Conservation (phyloP, 2,888 invertebrate genomes). For the Hermodice carunculata region DNA sequence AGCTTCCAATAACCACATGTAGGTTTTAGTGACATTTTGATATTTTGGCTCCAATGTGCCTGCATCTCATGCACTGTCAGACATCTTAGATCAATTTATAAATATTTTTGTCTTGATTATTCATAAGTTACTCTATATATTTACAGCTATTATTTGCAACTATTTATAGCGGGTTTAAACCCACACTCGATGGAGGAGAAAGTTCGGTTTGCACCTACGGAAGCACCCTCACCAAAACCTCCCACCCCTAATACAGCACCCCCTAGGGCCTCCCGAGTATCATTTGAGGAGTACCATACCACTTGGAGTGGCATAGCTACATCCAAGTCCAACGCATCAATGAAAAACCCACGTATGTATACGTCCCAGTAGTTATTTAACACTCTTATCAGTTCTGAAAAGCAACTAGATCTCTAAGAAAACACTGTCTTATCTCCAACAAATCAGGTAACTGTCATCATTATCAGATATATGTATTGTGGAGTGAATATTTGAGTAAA, state of each 20-base stretch:
- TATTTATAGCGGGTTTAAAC: slow-evolving; percentile 42
- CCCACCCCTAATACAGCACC: slow-evolving; percentile 5
- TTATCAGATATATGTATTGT: too few species aligned
- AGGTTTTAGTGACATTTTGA: too few species aligned
- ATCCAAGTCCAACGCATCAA: slow-evolving; percentile 55
- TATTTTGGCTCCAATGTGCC: too few species aligned
- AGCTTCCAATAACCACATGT: too few species aligned
- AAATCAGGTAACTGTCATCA: too few species aligned
- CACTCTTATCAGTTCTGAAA: too few species aligned
- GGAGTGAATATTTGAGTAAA: too few species aligned
- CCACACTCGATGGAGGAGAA: slow-evolving; percentile 46
- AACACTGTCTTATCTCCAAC: too few species aligned
- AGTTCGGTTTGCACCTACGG: slow-evolving; percentile 46
- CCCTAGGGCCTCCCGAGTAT: slow-evolving; percentile 44
- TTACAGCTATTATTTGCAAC: not conserved
- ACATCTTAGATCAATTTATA: not conserved
- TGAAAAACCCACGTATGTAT: slow-evolving; percentile 59
- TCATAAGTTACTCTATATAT: not conserved
- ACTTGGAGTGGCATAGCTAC: slow-evolving; percentile 67
- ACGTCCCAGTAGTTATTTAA: not conserved
- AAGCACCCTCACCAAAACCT: not conserved
- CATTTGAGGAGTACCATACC: slow-evolving; percentile 65
- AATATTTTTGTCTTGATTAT: not conserved
- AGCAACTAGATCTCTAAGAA: too few species aligned
- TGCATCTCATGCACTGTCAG: too few species aligned